Percentiles rank a stretch among this genome's conserved stretches.
Evolutionary conservation across 53 echinoderm and acorn worm species (phyloP).

Genomic region (Mesocentrotus franciscanus): DNA sequence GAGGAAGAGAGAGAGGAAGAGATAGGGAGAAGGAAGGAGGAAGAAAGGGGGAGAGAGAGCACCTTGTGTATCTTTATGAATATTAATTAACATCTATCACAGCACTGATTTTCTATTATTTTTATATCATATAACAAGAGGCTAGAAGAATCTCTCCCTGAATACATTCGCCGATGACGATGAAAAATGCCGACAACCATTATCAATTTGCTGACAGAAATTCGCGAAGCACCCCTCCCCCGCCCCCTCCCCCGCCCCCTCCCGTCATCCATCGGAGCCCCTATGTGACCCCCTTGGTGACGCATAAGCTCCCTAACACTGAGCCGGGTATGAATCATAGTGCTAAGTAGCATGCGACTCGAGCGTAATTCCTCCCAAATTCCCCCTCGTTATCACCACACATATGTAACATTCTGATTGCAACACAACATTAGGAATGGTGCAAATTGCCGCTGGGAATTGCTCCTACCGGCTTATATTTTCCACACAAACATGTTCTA

Average conservation of each 20-base stretch:
- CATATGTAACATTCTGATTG: neutral
- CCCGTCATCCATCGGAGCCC: neutral
- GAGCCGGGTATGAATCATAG: neutral
- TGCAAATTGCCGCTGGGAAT: neutral
- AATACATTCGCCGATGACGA: neutral
- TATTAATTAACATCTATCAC: neutral
- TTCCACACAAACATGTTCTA: neutral
- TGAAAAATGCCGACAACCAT: neutral
- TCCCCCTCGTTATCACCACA: neutral
- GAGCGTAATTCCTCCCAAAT: conserved; percentile 35
- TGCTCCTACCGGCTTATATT: neutral
- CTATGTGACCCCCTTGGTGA: neutral
- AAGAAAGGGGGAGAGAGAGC: neutral
- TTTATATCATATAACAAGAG: neutral
- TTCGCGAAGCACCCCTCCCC: neutral
- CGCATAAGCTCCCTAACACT: conserved; percentile 20
- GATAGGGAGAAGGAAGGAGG: neutral
- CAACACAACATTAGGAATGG: neutral
- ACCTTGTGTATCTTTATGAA: no score
- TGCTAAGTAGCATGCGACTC: conserved; percentile 34
- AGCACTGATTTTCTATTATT: neutral
- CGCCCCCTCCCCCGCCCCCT: neutral
- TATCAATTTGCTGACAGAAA: neutral
- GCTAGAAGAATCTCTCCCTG: neutral
- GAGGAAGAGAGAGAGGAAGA: neutral